A percentile compares a stretch with the other conserved stretches of the same genome.
These are phyloP conservation scores for Protula sp. DNA, from an alignment of 2,888 invertebrate species.

Conservation along the genomic window DNA sequence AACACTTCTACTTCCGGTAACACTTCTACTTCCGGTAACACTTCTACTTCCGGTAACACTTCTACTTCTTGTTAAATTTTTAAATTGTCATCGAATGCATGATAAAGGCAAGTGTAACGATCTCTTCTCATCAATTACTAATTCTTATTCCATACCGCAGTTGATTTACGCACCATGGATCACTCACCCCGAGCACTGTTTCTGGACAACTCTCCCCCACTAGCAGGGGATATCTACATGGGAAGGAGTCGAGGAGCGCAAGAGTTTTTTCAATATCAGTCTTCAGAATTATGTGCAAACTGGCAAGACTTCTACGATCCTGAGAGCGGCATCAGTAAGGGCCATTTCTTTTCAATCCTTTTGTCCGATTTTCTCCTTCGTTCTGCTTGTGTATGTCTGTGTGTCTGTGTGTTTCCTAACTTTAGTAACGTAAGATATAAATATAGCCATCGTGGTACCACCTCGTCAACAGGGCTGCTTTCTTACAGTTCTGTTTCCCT, in stretches of 20 bases:
- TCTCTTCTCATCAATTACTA: too few relatives aligned
- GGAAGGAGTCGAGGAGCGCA: neutral
- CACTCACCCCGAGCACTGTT: neutral
- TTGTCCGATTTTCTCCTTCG: too few relatives aligned
- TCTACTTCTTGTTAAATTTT: too few relatives aligned
- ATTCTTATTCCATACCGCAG: neutral
- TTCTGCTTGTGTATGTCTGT: neutral
- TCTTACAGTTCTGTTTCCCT: too few relatives aligned
- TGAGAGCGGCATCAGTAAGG: conserved; percentile 13
- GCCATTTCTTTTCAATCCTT: neutral
- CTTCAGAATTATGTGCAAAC: conserved; percentile 5
- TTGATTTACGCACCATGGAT: neutral
- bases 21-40: too few relatives aligned
- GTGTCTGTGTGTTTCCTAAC: neutral
- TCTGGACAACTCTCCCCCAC: neutral
- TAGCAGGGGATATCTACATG: neutral
- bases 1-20: too few relatives aligned
- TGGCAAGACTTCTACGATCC: conserved; percentile 13
- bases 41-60: too few relatives aligned
- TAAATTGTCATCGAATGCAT: too few relatives aligned
- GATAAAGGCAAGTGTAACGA: too few relatives aligned
- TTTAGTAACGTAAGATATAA: too few relatives aligned
- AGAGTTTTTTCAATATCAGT: neutral
- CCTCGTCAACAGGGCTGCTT: too few relatives aligned
- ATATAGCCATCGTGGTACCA: too few relatives aligned